These are phyloP conservation scores for Lateolabrax maculatus DNA, from an alignment of 2,797 vertebrate genomes.

Conservation along the genomic window DNA sequence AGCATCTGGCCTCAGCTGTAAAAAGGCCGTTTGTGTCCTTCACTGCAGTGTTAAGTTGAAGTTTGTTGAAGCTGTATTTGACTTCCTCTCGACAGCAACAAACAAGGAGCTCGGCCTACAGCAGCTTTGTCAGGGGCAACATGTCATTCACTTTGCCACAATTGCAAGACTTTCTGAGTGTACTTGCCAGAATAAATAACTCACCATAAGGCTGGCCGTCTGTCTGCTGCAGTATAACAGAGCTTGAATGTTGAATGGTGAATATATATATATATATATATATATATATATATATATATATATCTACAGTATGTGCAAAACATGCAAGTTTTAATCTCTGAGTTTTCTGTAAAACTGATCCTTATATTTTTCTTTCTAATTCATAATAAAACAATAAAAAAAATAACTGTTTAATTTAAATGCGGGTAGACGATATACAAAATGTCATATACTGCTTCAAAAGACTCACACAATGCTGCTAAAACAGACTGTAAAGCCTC, in stretches of 20 bases:
- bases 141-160: slow-evolving; percentile 70
- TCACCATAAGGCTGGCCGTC: slow-evolving; percentile 36
- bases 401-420: background rate
- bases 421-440: background rate
- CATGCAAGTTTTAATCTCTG: background rate
- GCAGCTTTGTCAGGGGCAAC: slow-evolving; percentile 52
- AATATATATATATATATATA: no score
- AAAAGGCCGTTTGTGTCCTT: slow-evolving; percentile 43
- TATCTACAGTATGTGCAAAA: slow-evolving; percentile 8
- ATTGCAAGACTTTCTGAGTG: slow-evolving; percentile 67
- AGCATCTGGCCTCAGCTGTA: slow-evolving; percentile 34
- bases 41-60: slow-evolving; percentile 30
- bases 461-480: slow-evolving; percentile 6
- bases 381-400: background rate
- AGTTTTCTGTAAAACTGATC: background rate
- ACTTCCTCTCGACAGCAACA: slow-evolving; percentile 71
- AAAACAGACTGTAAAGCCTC: slow-evolving; percentile 13
- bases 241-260: slow-evolving; percentile 27
- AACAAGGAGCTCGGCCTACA: slow-evolving; percentile 51
- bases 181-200: slow-evolving; percentile 72
- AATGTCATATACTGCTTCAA: slow-evolving; percentile 1
- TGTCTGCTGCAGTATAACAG: slow-evolving; percentile 22
- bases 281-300: no score
- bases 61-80: slow-evolving; percentile 73
- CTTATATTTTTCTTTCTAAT: background rate